These are phyloP conservation scores for Sitta carolinensis DNA, from an alignment of 2,797 vertebrate genomes.

Conservation along the genomic window DNA sequence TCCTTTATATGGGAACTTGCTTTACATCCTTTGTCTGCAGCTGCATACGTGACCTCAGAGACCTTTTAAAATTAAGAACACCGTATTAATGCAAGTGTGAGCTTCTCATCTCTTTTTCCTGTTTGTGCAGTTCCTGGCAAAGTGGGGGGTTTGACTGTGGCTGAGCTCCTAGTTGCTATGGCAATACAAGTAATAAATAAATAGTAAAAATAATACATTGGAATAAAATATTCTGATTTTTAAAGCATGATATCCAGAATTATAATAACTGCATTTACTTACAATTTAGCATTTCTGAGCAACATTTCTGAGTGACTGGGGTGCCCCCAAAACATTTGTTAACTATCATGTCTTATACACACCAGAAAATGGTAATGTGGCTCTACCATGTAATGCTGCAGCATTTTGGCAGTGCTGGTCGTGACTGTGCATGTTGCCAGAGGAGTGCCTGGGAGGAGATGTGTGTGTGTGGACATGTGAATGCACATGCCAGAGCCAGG, in stretches of 20 bases:
- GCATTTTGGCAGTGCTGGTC: background rate
- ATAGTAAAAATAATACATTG: slow-evolving; percentile 32
- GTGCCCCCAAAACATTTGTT: background rate
- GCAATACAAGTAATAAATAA: slow-evolving; percentile 62
- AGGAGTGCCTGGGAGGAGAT: background rate
- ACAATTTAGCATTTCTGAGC: background rate
- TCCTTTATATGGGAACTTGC: background rate
- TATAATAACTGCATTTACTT: background rate
- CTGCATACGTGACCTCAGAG: background rate
- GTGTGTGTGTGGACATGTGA: background rate
- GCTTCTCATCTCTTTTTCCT: background rate
- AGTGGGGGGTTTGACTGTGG: background rate
- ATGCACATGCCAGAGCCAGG: background rate
- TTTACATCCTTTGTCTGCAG: slow-evolving; percentile 7
- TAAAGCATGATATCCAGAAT: background rate
- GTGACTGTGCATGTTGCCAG: background rate
- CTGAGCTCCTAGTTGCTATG: slow-evolving; percentile 45
- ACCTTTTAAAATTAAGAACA: slow-evolving; percentile 28
- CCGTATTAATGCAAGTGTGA: background rate
- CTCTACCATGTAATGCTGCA: background rate
- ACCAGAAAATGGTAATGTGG: rapidly evolving
- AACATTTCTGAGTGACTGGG: background rate
- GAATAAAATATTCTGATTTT: slow-evolving; percentile 19
- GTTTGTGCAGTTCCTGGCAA: background rate
- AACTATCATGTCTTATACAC: rapidly evolving